phyloP scores from a whole-genome alignment of 1,140 invertebrate genomes.

The Listronotus bonariensis region DNA sequence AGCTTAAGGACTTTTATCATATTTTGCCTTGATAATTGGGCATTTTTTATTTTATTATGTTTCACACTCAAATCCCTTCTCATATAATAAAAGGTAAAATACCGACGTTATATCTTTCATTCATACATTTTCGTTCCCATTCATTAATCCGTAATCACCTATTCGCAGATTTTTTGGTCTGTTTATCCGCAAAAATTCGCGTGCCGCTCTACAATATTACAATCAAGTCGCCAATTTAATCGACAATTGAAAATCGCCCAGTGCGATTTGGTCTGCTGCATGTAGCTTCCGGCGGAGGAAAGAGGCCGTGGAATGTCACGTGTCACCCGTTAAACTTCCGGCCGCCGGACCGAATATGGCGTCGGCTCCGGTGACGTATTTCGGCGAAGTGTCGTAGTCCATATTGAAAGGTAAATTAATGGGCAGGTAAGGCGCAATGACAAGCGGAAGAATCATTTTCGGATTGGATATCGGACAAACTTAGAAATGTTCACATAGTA shows the following conservation, averaged over 20 bases:
- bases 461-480: background rate
- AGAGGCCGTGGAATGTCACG: constrained; percentile 5
- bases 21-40: too few species aligned
- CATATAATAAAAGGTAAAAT: too few species aligned
- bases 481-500: background rate
- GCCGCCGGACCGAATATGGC: background rate
- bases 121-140: too few species aligned
- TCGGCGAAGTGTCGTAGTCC: constrained; percentile 6
- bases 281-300: constrained; percentile 1
- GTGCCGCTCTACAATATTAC: background rate
- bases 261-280: constrained; percentile 18
- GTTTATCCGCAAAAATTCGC: too few species aligned
- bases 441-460: background rate
- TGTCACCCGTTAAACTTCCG: constrained; percentile 17
- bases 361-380: constrained; percentile 11
- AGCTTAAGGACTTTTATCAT: too few species aligned
- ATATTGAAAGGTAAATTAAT: constrained; percentile 17
- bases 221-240: too few species aligned
- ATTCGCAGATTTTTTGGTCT: too few species aligned
- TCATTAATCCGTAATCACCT: too few species aligned
- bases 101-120: too few species aligned
- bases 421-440: background rate
- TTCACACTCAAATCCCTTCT: too few species aligned
- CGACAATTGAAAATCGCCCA: constrained; percentile 3
- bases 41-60: too few species aligned